phyloP scores from a whole-genome alignment of 2,888 invertebrate genomes.

The Lepetodrilus schrolli region DNA sequence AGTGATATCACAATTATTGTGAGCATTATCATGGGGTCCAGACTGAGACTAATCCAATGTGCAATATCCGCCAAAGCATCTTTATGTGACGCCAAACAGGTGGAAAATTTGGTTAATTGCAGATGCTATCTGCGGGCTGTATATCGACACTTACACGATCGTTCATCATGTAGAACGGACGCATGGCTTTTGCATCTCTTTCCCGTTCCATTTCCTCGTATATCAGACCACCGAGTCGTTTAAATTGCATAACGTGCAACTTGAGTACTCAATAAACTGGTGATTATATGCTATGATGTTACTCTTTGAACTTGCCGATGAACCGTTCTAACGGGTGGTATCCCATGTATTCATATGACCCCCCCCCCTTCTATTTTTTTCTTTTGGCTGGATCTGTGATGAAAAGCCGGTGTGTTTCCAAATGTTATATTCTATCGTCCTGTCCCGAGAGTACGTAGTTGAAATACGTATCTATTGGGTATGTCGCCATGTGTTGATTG shows the following conservation, averaged over 20 bases:
- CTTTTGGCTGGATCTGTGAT: neutral
- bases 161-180: neutral
- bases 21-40: no score
- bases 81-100: neutral
- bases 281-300: neutral
- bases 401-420: neutral
- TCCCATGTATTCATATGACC: neutral
- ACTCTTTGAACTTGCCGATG: neutral
- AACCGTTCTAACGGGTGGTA: neutral
- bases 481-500: conserved; percentile 11
- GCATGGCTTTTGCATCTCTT: neutral
- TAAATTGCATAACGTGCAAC: neutral
- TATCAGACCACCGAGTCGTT: neutral
- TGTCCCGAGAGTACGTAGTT: neutral
- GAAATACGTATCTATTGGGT: neutral
- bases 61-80: no score
- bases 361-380: neutral
- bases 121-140: neutral
- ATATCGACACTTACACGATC: neutral
- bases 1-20: no score
- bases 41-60: no score
- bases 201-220: neutral
- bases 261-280: neutral
- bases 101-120: neutral
- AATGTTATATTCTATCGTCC: neutral